Percentiles rank a stretch among this genome's conserved stretches.
Conservation (phyloP, 1,140 invertebrate genomes). For the Platyura marginata region DNA sequence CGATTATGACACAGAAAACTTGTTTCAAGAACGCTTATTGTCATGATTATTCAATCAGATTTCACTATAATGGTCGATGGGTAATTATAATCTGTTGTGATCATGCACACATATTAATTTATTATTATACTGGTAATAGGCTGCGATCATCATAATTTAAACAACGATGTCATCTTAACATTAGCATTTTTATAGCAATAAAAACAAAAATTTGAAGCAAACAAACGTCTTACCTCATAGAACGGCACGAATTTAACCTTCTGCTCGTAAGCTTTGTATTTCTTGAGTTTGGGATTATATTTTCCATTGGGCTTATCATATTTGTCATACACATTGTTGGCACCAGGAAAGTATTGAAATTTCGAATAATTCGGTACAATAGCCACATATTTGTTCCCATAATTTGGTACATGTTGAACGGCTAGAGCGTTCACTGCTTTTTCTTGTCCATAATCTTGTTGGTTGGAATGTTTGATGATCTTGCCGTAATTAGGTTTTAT, state of each 20-base stretch:
- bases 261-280: constrained; percentile 21
- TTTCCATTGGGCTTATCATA: constrained; percentile 19
- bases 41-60: no score
- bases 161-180: no score
- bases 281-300: constrained; percentile 24
- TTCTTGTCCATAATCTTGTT: not conserved
- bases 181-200: no score
- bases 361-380: constrained; percentile 7
- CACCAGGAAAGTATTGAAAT: not conserved
- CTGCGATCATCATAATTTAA: no score
- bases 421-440: constrained; percentile 1
- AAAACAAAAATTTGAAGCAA: no score
- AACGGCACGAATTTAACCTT: constrained; percentile 20
- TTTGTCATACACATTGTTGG: constrained; percentile 4
- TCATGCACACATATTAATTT: no score
- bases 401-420: constrained; percentile 12
- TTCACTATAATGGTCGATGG: no score
- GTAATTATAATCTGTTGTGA: no score
- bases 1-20: no score
- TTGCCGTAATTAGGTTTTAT: constrained; percentile 5
- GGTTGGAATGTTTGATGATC: not conserved
- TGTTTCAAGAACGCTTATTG: no score
- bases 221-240: no score
- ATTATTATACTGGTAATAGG: no score
- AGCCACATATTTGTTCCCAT: constrained; percentile 19